Evolutionary conservation across 2,113 vertebrate genomes (phyloP), one percentile per base, ranked within the genome.

Genomic region (Syrmaticus mikado): DNA sequence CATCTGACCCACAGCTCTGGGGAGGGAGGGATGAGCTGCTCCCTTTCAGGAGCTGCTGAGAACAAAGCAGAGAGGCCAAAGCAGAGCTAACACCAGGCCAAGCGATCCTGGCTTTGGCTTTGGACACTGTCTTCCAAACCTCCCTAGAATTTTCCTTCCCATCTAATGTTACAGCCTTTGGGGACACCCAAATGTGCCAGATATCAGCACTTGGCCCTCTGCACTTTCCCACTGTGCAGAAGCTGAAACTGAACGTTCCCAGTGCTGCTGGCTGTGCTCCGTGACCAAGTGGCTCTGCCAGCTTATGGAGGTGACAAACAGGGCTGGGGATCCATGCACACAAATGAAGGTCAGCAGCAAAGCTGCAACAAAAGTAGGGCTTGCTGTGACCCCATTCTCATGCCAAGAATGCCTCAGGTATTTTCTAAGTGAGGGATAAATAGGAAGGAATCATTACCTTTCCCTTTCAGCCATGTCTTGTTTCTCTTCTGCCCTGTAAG

Each of bases 401-500:
- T 10, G 6, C 25, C 50, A 70, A 8, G 1, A 2, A 3, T 12
- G 3, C 2, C 6, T 8, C 40, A 57, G n/a, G 8, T 27, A 3
- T 45, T 61, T 53, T 40, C 13, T 21, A 13, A 43, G 68, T 4
- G 18, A 36, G 61, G 32, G 82, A 40, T 13, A 13, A 89, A 46
- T 15, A 6, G 8, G 20, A 28, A 25, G 8, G 83, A 68, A 40
- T 28, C 9, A 24, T 92, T 48, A 97, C 98, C 45, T 97, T 79
- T 92, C 96, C 79, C 74, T 93, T 13, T 95, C 95, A 13, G 57
- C 68, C 15, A 62, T 25, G 66, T 97, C 97, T 6, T 96, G 94
- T 46, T 96, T 98, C 83, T 98, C 97, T 87, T 98, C 98, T 21
- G 94, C 73, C 90, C 97, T 97, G 93, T 89, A 91, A 95, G 83